Evolutionary conservation across 2,113 vertebrate species (phyloP), one percentile per base, ranked within the genome.

Genomic region (Sceloporus tristichus): DNA sequence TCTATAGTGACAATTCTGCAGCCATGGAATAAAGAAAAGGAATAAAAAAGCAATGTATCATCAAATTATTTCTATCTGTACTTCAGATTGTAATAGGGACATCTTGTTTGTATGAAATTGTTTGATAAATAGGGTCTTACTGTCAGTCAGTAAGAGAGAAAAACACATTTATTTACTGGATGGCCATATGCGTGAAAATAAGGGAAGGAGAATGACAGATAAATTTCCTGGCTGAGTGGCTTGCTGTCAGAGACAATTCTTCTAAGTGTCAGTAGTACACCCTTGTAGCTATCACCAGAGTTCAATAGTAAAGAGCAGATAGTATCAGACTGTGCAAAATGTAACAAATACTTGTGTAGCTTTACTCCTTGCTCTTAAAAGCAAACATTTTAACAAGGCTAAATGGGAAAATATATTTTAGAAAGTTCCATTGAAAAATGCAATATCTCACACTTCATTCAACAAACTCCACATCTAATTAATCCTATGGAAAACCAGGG

Each of bases 121-220:
- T 92, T 75, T 96, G 92, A 94, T 79, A 94, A 85, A 91, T 13
- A 93, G 68, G 80, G 87, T 89, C 54, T 86, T 90, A 91, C 10
- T 90, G 91, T 87, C 86, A 92, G 86, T 95, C 93, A 95, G 65
- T 82, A 93, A 92, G 92, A 90, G 92, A 90, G 92, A 93, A 90
- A 93, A 87, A 95, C 85, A 95, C 91, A 95, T 95, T 96, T 96
- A 95, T 95, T 96, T 96, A 95, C 88, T 92, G 90, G 94, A 93
- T 91, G 94, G n/a, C 76, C 91, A 94, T 82, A 90, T 95, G 94
- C 92, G 85, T 84, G 25, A 95, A 94, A 91, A 84, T 88, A 90
- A 94, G 90, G 79, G 92, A 86, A 86, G 90, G 87, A 95, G 92
- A 92, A 95, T 93, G 94, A 96, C 91, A 97, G 95, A 88, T 91